These are phyloP conservation scores for Heliconius sara DNA, from an alignment of 2,888 invertebrate genomes.

Conservation along the genomic window DNA sequence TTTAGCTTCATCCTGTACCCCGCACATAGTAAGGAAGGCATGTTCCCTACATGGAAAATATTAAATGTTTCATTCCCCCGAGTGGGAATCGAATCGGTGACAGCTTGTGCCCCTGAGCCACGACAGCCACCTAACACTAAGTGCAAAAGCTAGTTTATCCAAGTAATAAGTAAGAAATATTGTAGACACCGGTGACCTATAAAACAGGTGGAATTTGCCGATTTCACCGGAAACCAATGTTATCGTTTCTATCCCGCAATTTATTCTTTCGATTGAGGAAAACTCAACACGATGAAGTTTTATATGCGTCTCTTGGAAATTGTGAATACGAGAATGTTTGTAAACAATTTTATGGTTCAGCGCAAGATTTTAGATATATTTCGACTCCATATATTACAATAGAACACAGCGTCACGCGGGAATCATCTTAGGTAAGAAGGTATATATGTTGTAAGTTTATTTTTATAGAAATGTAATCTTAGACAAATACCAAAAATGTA, in stretches of 20 bases:
- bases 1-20: no score
- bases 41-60: no score
- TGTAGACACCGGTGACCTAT: slow-evolving; percentile 34
- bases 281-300: slow-evolving; percentile 16
- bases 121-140: no score
- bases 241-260: slow-evolving; percentile 34
- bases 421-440: background rate
- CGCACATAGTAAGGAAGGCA: no score
- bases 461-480: background rate
- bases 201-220: background rate
- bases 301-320: slow-evolving; percentile 37
- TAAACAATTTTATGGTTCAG: slow-evolving; percentile 9
- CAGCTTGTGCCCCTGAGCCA: no score
- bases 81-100: no score
- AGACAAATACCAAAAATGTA: background rate
- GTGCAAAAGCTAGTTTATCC: no score
- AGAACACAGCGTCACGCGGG: background rate
- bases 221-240: slow-evolving; percentile 32
- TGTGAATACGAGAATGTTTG: slow-evolving; percentile 19
- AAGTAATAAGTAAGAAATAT: background rate
- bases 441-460: no score
- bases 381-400: slow-evolving; percentile 4
- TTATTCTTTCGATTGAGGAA: slow-evolving; percentile 36
- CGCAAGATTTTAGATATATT: background rate
- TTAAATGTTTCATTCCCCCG: no score